These are phyloP conservation scores for Melolontha melolontha DNA, from an alignment of 2,888 invertebrate species.

Conservation along the genomic window DNA sequence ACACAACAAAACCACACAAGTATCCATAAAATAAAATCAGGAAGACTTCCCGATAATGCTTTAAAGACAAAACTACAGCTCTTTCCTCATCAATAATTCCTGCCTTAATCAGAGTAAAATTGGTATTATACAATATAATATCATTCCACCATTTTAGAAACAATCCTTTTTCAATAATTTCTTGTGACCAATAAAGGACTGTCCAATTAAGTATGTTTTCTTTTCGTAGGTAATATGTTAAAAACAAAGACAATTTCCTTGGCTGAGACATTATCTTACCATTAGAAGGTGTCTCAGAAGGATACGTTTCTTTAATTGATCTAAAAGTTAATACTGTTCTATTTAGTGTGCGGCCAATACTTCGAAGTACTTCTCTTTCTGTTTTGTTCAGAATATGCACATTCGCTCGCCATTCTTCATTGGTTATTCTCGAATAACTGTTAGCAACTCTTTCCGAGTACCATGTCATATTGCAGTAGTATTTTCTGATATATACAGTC, in stretches of 20 bases:
- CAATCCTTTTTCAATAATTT: constrained; percentile 50
- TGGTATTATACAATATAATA: constrained; percentile 42
- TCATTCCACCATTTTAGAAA: constrained; percentile 49
- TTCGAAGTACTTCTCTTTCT: constrained; percentile 24
- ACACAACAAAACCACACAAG: constrained; percentile 24
- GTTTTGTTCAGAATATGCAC: constrained; percentile 24
- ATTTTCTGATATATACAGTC: constrained; percentile 33
- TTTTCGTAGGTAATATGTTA: constrained; percentile 47
- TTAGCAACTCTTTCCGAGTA: constrained; percentile 32
- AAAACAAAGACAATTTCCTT: constrained; percentile 39
- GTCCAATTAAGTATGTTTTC: constrained; percentile 40
- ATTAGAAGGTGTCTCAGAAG: constrained; percentile 12
- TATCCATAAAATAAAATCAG: constrained; percentile 46
- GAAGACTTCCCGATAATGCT: constrained; percentile 51
- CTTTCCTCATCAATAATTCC: constrained; percentile 32
- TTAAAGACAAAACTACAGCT: constrained; percentile 36
- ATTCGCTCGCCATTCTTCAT: constrained; percentile 18
- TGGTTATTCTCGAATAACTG: constrained; percentile 21
- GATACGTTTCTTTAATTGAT: constrained; percentile 22
- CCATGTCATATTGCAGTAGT: constrained; percentile 40
- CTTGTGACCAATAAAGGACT: constrained; percentile 47
- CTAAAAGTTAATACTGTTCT: constrained; percentile 23
- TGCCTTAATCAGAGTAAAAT: constrained; percentile 24
- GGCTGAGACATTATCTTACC: constrained; percentile 6
- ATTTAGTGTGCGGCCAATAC: background rate